Evolutionary conservation across 2,113 vertebrate genomes (phyloP).

Genomic region (Microtus pennsylvanicus): DNA sequence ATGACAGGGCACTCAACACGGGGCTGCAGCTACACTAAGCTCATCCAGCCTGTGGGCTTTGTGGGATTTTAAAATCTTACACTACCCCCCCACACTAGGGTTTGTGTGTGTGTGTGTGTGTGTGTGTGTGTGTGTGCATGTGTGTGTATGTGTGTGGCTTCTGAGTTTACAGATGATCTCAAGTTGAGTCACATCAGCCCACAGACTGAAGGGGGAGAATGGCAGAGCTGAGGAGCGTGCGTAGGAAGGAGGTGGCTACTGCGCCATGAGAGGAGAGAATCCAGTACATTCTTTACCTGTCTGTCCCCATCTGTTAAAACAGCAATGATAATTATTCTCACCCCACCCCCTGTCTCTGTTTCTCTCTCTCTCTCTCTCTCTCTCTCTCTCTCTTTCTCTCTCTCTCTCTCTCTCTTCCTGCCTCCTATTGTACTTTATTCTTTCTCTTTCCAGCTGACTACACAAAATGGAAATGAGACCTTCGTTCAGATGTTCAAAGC

Average conservation of each 20-base stretch:
- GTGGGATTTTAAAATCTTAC: neutral
- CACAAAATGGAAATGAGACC: constrained; percentile 16
- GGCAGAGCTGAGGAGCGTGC: accelerated
- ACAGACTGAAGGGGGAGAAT: neutral
- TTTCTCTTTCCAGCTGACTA: neutral
- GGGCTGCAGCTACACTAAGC: accelerated
- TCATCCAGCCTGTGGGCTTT: accelerated
- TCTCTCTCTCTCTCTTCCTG: too few relatives aligned
- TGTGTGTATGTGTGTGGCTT: neutral
- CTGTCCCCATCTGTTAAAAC: neutral
- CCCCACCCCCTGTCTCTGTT: too few relatives aligned
- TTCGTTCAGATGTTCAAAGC: neutral
- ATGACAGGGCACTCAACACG: accelerated
- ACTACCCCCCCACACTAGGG: too few relatives aligned
- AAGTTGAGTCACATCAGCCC: neutral
- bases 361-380: too few relatives aligned
- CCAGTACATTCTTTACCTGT: neutral
- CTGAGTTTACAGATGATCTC: neutral
- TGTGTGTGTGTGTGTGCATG: neutral
- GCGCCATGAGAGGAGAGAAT: neutral
- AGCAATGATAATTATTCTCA: neutral
- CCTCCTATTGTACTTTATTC: neutral
- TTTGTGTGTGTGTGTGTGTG: neutral
- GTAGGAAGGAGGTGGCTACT: neutral
- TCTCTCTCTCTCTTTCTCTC: neutral